Evolutionary conservation across 2,113 vertebrate genomes (phyloP).

Genomic region (Pomatorhinus ruficollis): DNA sequence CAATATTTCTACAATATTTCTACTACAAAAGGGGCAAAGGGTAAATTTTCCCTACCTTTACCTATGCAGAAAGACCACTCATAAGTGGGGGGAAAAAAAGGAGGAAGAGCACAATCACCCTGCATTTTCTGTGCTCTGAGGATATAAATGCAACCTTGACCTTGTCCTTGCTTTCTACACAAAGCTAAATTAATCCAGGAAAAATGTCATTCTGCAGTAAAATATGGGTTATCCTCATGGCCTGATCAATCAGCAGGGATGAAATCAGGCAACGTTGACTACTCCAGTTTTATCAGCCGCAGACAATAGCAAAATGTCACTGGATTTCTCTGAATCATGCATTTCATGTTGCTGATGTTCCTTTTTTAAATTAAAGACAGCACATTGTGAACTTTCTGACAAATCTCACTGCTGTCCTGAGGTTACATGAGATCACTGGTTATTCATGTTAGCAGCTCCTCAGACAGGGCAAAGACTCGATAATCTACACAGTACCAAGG

Average conservation of each 20-base stretch:
- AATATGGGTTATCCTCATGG: background rate
- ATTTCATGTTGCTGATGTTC: slow-evolving; percentile 29
- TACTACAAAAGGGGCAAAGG: background rate
- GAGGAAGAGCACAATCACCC: background rate
- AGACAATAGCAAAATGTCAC: slow-evolving; percentile 19
- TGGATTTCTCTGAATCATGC: slow-evolving; percentile 32
- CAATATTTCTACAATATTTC: background rate
- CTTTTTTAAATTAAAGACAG: slow-evolving; percentile 40
- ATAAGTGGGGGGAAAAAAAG: background rate
- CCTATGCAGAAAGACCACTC: background rate
- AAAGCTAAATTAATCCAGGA: background rate
- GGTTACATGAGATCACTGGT: slow-evolving; percentile 57
- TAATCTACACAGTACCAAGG: background rate
- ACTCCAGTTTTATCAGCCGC: background rate
- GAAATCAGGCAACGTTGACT: background rate
- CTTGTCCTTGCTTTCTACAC: background rate
- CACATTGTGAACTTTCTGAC: slow-evolving; percentile 29
- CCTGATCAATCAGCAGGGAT: background rate
- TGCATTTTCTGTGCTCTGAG: background rate
- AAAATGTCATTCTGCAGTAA: background rate
- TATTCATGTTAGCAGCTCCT: slow-evolving; percentile 40
- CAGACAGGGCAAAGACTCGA: background rate
- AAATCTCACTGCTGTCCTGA: slow-evolving; percentile 39
- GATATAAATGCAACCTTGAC: background rate
- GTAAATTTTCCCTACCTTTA: background rate